Conservation (phyloP, 2,113 vertebrate species). For the Myiagra hebetior region DNA sequence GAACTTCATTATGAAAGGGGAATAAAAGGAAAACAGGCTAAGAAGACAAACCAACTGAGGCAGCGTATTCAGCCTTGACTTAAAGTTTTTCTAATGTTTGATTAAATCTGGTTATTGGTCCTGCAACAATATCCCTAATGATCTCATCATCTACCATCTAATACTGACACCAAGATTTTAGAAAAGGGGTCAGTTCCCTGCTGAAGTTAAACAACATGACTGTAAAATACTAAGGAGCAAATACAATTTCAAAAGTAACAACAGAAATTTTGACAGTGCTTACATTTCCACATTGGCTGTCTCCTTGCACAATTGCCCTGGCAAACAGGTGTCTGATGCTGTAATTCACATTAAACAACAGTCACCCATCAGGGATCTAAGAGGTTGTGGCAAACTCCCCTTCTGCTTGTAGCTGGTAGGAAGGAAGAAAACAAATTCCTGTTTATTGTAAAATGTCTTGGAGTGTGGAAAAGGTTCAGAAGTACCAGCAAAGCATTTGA, state of each 20-base stretch:
- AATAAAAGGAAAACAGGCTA: not conserved
- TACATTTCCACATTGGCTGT: not conserved
- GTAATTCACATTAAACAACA: not conserved
- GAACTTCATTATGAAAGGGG: not conserved
- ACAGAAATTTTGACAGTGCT: not conserved
- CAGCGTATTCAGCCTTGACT: rapidly evolving
- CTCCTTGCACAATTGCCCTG: not conserved
- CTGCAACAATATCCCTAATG: not conserved
- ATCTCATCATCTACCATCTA: not conserved
- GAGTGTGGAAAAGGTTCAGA: not conserved
- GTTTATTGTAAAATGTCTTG: not conserved
- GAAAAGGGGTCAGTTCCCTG: not conserved
- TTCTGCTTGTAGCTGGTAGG: not conserved
- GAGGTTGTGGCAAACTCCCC: not conserved
- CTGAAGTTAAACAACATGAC: not conserved
- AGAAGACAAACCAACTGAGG: not conserved
- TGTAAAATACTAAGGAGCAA: not conserved
- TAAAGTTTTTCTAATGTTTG: not conserved
- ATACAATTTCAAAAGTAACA: not conserved
- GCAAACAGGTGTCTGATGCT: not conserved
- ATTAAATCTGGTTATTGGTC: not conserved
- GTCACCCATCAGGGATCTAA: not conserved
- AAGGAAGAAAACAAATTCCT: not conserved
- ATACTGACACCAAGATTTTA: not conserved
- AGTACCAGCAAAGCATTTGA: not conserved